These are phyloP conservation scores for Tachysurus vachellii DNA, from an alignment of 2,113 vertebrate species.

Conservation along the genomic window DNA sequence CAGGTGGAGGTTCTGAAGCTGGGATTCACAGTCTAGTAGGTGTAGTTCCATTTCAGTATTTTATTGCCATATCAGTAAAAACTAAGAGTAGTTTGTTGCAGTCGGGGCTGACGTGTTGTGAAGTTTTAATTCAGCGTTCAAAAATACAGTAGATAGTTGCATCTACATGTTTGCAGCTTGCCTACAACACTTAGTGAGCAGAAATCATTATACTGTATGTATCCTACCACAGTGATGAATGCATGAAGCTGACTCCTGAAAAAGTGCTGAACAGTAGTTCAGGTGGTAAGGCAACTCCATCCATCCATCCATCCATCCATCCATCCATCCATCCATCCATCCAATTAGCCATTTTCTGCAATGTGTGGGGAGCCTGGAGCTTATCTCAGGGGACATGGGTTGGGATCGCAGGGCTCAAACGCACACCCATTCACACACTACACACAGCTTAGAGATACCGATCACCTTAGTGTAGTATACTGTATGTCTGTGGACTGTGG, in stretches of 20 bases:
- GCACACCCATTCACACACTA: too few species aligned
- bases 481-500: too few species aligned
- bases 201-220: neutral
- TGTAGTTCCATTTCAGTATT: neutral
- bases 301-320: too few species aligned
- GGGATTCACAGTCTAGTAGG: neutral
- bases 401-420: too few species aligned
- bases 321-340: too few species aligned
- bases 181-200: neutral
- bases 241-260: neutral
- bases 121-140: neutral
- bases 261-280: neutral
- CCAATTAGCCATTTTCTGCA: too few species aligned
- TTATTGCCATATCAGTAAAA: neutral
- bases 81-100: neutral
- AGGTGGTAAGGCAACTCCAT: neutral
- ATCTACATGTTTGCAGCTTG: neutral
- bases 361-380: too few species aligned
- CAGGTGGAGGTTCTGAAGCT: conserved; percentile 6
- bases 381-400: too few species aligned
- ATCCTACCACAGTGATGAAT: neutral
- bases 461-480: too few species aligned
- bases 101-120: neutral
- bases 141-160: neutral
- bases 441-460: too few species aligned